A percentile compares a stretch with the other conserved stretches of the same genome.
Conservation (phyloP, 2,113 vertebrate genomes). For the Eidolon helvum region DNA sequence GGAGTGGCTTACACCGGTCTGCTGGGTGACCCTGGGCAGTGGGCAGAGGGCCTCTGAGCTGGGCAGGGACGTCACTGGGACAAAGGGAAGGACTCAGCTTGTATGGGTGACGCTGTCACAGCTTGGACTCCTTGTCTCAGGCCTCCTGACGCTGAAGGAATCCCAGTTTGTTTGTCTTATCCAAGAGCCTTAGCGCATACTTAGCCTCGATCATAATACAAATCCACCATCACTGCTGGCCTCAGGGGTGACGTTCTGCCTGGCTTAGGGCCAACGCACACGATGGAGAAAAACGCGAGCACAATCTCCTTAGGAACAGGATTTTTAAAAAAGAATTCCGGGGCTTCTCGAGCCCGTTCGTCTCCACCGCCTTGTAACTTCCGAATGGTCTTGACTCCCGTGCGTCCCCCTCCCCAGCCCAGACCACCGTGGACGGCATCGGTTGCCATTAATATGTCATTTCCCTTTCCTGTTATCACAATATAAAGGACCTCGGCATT, state of each 20-base stretch:
- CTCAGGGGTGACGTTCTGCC: conserved; percentile 55
- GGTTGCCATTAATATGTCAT: conserved; percentile 89
- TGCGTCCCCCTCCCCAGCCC: conserved; percentile 74
- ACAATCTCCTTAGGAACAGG: conserved; percentile 53
- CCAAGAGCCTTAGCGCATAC: conserved; percentile 41
- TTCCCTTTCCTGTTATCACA: conserved; percentile 91
- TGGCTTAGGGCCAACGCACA: conserved; percentile 30
- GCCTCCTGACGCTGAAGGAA: background rate
- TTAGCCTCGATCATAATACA: conserved; percentile 56
- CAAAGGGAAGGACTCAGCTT: background rate
- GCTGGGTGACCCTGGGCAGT: background rate
- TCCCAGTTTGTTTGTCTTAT: conserved; percentile 52
- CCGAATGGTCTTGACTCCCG: conserved; percentile 39
- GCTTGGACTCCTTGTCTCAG: accelerated
- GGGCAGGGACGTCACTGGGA: background rate
- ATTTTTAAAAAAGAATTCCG: background rate
- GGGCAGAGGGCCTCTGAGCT: background rate
- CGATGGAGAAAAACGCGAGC: conserved; percentile 46
- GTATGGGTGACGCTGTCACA: too few relatives aligned
- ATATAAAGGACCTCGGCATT: conserved; percentile 86
- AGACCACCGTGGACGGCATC: conserved; percentile 83
- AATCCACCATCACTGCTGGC: conserved; percentile 56
- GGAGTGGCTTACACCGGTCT: background rate
- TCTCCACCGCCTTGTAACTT: background rate
- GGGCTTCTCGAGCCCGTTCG: background rate